Evolutionary conservation across 64 coral and sea anemone genomes (phyloP).

Genomic region (Pocillopora damicornis): DNA sequence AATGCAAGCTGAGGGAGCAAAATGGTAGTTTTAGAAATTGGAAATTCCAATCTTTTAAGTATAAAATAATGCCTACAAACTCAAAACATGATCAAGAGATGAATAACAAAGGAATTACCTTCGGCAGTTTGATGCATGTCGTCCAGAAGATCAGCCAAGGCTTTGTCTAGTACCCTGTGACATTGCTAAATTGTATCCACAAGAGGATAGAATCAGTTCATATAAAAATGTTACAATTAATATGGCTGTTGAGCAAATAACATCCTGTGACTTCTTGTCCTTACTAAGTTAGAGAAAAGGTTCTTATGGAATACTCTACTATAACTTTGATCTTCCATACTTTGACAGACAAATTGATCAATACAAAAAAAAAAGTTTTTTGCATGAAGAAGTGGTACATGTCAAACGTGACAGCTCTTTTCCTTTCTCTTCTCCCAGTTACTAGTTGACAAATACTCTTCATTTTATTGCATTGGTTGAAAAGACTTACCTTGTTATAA

Average conservation of each 20-base stretch:
- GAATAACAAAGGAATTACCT: conserved; percentile 4
- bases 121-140: conserved; percentile 25
- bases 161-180: conserved; percentile 32
- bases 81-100: not conserved
- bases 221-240: no score
- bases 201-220: no score
- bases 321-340: no score
- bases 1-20: conserved; percentile 18
- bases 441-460: not conserved
- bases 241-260: no score
- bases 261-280: no score
- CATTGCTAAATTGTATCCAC: conserved; percentile 17
- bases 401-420: not conserved
- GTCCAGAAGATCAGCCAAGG: conserved; percentile 21
- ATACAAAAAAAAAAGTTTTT: no score
- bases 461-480: not conserved
- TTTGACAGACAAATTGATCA: no score
- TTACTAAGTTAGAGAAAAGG: no score
- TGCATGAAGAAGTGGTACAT: no score
- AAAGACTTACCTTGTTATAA: conserved; percentile 46
- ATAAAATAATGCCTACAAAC: not conserved
- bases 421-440: no score
- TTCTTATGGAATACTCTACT: no score
- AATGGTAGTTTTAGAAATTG: not conserved
- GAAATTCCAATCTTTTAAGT: not conserved